Conservation (phyloP, 2,797 vertebrate species). For the Oryzias dopingdopingensis region DNA sequence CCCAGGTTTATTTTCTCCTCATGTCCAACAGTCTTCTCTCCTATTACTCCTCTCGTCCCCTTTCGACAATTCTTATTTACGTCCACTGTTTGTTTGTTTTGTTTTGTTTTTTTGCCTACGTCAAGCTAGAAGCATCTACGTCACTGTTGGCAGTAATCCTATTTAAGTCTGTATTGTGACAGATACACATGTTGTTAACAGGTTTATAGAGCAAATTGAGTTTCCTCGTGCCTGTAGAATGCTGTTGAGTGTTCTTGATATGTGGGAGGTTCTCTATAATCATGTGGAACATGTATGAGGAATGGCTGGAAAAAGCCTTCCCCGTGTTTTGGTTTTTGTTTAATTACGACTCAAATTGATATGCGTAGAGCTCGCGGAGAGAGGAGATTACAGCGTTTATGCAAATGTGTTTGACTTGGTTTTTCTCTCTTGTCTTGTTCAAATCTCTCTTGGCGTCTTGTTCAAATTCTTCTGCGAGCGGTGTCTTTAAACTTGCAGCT, state of each 20-base stretch:
- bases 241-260: neutral
- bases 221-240: neutral
- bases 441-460: slow-evolving; percentile 18
- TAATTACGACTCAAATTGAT: slow-evolving; percentile 38
- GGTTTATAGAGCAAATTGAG: no score
- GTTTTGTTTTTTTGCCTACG: slow-evolving; percentile 22
- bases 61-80: slow-evolving; percentile 4
- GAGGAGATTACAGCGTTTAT: slow-evolving; percentile 41
- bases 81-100: neutral
- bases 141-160: slow-evolving; percentile 6
- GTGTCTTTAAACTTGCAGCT: slow-evolving; percentile 17
- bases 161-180: neutral
- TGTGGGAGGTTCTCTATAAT: slow-evolving; percentile 11
- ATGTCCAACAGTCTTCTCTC: slow-evolving; percentile 11
- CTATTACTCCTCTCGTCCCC: slow-evolving; percentile 3
- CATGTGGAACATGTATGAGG: slow-evolving; percentile 22
- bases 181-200: slow-evolving; percentile 13
- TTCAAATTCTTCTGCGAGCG: slow-evolving; percentile 16
- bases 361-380: slow-evolving; percentile 34
- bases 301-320: slow-evolving; percentile 18
- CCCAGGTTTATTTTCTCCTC: slow-evolving; percentile 23
- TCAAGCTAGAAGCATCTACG: slow-evolving; percentile 29
- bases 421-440: slow-evolving; percentile 35
- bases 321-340: slow-evolving; percentile 32
- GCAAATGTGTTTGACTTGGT: slow-evolving; percentile 26